These are phyloP conservation scores for Troides aeacus DNA, from an alignment of 2,888 invertebrate species.

Conservation along the genomic window DNA sequence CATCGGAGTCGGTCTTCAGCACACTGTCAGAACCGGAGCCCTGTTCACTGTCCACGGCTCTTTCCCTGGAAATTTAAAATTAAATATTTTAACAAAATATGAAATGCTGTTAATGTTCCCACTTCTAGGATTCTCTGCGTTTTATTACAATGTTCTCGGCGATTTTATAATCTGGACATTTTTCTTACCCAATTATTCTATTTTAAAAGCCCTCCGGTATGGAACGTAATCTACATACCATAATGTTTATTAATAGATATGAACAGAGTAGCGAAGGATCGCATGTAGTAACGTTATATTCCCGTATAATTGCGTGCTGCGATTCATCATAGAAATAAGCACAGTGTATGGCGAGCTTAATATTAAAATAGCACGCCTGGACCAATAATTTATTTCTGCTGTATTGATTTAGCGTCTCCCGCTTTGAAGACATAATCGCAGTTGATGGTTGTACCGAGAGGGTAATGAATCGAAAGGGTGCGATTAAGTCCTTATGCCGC, in stretches of 20 bases:
- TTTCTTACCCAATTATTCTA: constrained; percentile 11
- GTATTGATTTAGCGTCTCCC: constrained; percentile 30
- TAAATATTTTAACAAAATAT: not conserved
- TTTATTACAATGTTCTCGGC: not conserved
- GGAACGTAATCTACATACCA: constrained; percentile 18
- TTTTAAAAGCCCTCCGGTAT: constrained; percentile 19
- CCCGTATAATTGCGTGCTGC: constrained; percentile 23
- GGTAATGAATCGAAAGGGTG: constrained; percentile 26
- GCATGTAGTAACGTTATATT: constrained; percentile 19
- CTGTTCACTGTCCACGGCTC: constrained; percentile 68
- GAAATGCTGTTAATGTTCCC: not conserved
- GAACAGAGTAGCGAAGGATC: constrained; percentile 12
- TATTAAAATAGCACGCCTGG: constrained; percentile 28
- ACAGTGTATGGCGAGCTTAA: constrained; percentile 22
- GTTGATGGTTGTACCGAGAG: constrained; percentile 19
- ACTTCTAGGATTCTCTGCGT: not conserved
- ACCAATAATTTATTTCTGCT: constrained; percentile 26
- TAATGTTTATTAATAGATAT: constrained; percentile 26
- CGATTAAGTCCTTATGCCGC: constrained; percentile 21
- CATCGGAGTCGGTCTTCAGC: constrained; percentile 74
- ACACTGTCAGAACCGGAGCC: constrained; percentile 76
- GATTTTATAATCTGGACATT: not conserved
- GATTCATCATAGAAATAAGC: constrained; percentile 28
- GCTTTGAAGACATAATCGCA: constrained; percentile 27
- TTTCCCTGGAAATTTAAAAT: constrained; percentile 49